Evolutionary conservation across 2,888 invertebrate genomes (phyloP), one percentile per base, ranked within the genome.

Genomic region (Ryuthela nishihirai): DNA sequence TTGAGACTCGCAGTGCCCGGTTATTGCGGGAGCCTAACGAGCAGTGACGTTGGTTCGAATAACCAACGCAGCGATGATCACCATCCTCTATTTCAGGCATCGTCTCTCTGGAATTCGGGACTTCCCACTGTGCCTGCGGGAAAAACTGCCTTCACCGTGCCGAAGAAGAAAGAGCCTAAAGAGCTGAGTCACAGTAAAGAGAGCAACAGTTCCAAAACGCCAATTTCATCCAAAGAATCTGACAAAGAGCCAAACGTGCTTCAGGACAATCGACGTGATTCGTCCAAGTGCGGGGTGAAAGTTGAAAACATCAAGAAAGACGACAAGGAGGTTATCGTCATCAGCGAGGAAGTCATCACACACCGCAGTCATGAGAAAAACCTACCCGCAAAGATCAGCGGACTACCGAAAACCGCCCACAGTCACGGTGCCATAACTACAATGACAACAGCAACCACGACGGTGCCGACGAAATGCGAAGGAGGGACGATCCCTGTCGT

Each of bases 71-170:
- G 48, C 25, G 47, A 50, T 15, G 41, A 54, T 4, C 54, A 47
- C 26, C 25, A 45, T 42, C 41, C 56, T 32, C 25, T 29, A 26
- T 50, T 54, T 18, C 45, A 53, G 18, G 32, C 54, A 4, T 24
- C 42, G 4, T 21, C 54, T 9, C 48, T 54, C 20, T 60, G 60
- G 60, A 54, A 50, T 26, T 49, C 60, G n/a, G 54, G 59, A 3
- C 29, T 60, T 18, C 60, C 60, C 9, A 26, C 60, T 4, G 60
- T 54, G 18, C 23, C 53, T 3, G 24, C 39, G 4, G 43, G 48
- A n/a, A 60, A 54, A 39, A 60, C 60, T n/a, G 54, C 60, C 4
- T 60, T 60, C 43, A 41, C 60, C 6, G 60, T 60, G 32, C 60
- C 60, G 24, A 60, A 60, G 34, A 49, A 49, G 15, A 60, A 60